Evolutionary conservation across 1,140 invertebrate genomes (phyloP).

Genomic region (Solenopsis invicta): DNA sequence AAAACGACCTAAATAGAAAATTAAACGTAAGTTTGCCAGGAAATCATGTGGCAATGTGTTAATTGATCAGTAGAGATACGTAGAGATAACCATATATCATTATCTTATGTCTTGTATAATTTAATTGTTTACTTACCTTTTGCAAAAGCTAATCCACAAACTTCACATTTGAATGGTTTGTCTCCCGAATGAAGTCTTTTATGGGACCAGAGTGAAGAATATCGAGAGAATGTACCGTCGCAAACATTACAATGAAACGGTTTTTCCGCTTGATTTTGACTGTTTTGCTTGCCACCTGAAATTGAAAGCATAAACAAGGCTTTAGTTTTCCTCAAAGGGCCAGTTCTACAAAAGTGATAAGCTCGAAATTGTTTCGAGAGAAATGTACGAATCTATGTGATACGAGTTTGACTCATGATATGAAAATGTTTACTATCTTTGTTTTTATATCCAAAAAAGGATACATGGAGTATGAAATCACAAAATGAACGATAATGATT

Average conservation of each 20-base stretch:
- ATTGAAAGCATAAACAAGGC: slow-evolving; percentile 79
- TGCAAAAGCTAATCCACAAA: slow-evolving; percentile 97
- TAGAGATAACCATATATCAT: neutral
- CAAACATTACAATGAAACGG: slow-evolving; percentile 96
- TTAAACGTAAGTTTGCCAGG: too few species aligned
- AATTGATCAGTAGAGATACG: neutral
- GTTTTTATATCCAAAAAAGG: slow-evolving; percentile 70
- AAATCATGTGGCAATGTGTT: too few species aligned
- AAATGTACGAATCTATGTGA: slow-evolving; percentile 60
- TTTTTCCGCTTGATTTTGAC: slow-evolving; percentile 90
- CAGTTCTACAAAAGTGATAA: slow-evolving; percentile 84
- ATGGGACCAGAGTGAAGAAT: slow-evolving; percentile 95
- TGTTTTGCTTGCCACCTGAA: slow-evolving; percentile 87
- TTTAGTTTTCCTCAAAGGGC: slow-evolving; percentile 84
- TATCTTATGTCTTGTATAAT: neutral
- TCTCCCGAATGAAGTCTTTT: slow-evolving; percentile 95
- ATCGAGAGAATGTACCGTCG: slow-evolving; percentile 93
- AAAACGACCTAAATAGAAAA: too few species aligned
- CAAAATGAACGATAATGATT: slow-evolving; percentile 43
- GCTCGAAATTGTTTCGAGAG: slow-evolving; percentile 74
- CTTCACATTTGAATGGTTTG: slow-evolving; percentile 96
- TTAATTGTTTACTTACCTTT: slow-evolving; percentile 86
- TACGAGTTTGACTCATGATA: slow-evolving; percentile 64
- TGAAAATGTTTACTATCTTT: slow-evolving; percentile 67
- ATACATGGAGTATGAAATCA: slow-evolving; percentile 49